These are phyloP conservation scores for Monarcha castaneiventris DNA, from an alignment of 2,113 vertebrate genomes.

Conservation along the genomic window DNA sequence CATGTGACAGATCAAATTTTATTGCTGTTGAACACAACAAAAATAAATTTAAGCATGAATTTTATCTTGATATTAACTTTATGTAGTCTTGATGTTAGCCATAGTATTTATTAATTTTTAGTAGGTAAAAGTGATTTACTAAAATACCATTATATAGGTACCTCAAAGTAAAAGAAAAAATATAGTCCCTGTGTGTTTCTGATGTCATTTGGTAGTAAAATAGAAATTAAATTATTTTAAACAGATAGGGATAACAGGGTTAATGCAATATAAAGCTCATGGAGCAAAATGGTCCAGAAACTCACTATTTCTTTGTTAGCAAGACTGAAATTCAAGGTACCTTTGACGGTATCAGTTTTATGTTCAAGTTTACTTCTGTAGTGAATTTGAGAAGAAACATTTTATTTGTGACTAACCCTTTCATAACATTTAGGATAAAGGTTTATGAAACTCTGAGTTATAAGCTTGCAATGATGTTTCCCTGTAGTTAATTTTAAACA, in stretches of 20 bases:
- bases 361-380: not conserved
- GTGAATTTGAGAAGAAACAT: not conserved
- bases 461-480: not conserved
- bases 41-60: not conserved
- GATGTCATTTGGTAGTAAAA: not conserved
- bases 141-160: not conserved
- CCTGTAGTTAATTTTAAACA: not conserved
- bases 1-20: not conserved
- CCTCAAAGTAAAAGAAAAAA: not conserved
- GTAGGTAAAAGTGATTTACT: not conserved
- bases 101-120: not conserved
- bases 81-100: not conserved
- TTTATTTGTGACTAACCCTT: not conserved
- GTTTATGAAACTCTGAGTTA: not conserved
- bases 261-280: not conserved
- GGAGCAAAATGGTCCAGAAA: not conserved
- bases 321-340: slow-evolving; percentile 10
- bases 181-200: not conserved
- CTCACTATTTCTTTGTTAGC: not conserved
- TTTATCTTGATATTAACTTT: not conserved
- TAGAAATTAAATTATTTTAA: not conserved
- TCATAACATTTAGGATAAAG: not conserved
- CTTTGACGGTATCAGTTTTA: not conserved
- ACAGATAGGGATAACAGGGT: not conserved
- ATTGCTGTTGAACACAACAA: not conserved